phyloP scores from a whole-genome alignment of 92 coral and sea anemone genomes.

The Actinernus sp. region DNA sequence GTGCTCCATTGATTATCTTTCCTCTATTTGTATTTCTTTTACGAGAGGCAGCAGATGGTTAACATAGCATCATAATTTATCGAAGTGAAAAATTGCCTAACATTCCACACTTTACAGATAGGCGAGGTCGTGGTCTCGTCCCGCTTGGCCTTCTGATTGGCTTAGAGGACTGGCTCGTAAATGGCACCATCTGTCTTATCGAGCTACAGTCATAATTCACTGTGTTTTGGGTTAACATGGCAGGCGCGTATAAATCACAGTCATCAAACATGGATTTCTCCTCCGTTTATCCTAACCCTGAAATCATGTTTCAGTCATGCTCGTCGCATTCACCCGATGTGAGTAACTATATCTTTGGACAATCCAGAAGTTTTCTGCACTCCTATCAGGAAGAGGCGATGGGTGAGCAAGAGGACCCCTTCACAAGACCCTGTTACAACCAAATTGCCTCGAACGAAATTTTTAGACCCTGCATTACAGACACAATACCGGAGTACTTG shows the following conservation, averaged over 20 bases:
- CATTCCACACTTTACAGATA: neutral
- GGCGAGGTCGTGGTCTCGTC: conserved; percentile 66
- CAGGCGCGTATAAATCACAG: conserved; percentile 96
- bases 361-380: conserved; percentile 26
- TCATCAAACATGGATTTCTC: conserved; percentile 97
- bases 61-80: too few relatives aligned
- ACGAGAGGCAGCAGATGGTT: too few relatives aligned
- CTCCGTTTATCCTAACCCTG: conserved; percentile 83
- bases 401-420: conserved; percentile 34
- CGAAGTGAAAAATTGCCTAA: too few relatives aligned
- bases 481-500: conserved; percentile 71
- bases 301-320: conserved; percentile 68
- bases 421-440: conserved; percentile 9
- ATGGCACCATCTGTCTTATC: conserved; percentile 47
- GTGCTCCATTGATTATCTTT: too few relatives aligned
- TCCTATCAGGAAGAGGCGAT: conserved; percentile 32
- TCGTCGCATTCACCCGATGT: conserved; percentile 78
- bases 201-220: conserved; percentile 83
- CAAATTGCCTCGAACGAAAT: conserved; percentile 12
- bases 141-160: conserved; percentile 74
- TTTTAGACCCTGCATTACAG: conserved; percentile 19
- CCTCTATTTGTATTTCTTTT: too few relatives aligned
- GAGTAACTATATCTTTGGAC: conserved; percentile 75
- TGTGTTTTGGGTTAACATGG: conserved; percentile 92
- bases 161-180: conserved; percentile 81